Conservation (phyloP, 2,888 invertebrate genomes). For the Ptilodon capucinus region DNA sequence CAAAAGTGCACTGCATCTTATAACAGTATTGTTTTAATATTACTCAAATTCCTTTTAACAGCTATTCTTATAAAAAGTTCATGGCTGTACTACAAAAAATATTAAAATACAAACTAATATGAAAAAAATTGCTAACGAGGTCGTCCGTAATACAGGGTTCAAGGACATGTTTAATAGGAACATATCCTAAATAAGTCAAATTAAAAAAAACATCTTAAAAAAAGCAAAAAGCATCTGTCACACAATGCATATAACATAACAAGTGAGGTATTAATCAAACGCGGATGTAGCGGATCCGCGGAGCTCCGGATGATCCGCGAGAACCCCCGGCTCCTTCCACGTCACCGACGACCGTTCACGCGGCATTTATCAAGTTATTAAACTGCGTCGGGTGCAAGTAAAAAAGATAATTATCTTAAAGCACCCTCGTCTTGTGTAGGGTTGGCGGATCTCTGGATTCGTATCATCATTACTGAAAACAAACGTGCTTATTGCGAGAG, state of each 20-base stretch:
- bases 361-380: constrained; percentile 81
- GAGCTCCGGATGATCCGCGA: constrained; percentile 52
- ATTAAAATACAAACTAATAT: too few species aligned
- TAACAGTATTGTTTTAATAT: too few species aligned
- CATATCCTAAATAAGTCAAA: neutral
- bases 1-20: too few species aligned
- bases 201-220: constrained; percentile 45
- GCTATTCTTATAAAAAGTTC: too few species aligned
- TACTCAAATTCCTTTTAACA: too few species aligned
- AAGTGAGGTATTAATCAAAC: constrained; percentile 55
- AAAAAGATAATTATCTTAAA: constrained; percentile 83
- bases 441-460: constrained; percentile 37
- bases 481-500: constrained; percentile 3
- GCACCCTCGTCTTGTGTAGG: constrained; percentile 74
- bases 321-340: constrained; percentile 63
- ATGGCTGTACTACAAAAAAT: too few species aligned
- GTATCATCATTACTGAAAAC: constrained; percentile 5
- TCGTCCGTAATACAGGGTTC: too few species aligned
- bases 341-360: constrained; percentile 79
- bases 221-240: constrained; percentile 69
- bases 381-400: constrained; percentile 73
- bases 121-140: too few species aligned
- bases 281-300: neutral
- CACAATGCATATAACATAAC: constrained; percentile 50
- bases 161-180: too few species aligned